These are phyloP conservation scores for Cheilosia impressa DNA, from an alignment of 2,888 invertebrate genomes.

Conservation along the genomic window DNA sequence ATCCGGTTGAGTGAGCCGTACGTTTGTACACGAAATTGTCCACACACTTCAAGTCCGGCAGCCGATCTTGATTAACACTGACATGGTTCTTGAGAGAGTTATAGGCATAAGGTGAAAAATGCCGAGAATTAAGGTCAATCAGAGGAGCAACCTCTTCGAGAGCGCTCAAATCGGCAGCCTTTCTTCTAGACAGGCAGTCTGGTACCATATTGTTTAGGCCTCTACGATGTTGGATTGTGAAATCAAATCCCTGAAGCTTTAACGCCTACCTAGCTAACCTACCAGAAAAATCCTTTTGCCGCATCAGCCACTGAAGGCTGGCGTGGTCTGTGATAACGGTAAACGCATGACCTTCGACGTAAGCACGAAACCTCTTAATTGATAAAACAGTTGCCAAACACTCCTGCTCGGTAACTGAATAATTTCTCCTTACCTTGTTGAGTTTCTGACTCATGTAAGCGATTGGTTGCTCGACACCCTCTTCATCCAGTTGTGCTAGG, in stretches of 20 bases:
- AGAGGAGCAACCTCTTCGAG: no score
- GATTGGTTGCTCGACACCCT: background rate
- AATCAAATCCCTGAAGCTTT: slow-evolving; percentile 68
- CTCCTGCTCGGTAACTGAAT: slow-evolving; percentile 25
- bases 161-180: no score
- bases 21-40: no score
- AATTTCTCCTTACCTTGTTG: slow-evolving; percentile 32
- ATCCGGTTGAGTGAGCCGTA: no score
- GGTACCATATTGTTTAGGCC: slow-evolving; percentile 32
- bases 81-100: no score
- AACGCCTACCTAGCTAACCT: slow-evolving; percentile 77
- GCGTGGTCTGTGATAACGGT: slow-evolving; percentile 76
- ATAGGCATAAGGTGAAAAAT: no score
- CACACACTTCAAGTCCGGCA: no score
- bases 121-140: no score
- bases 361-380: background rate
- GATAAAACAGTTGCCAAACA: slow-evolving; percentile 24
- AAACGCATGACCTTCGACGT: slow-evolving; percentile 10
- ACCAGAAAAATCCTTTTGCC: slow-evolving; percentile 76
- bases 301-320: slow-evolving; percentile 77
- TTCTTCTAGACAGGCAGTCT: no score
- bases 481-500: background rate
- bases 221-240: slow-evolving; percentile 71
- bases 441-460: slow-evolving; percentile 25
- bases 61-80: no score